Evolutionary conservation across 1,140 invertebrate species (phyloP), one percentile per base, ranked within the genome.

Genomic region (Orius laevigatus): DNA sequence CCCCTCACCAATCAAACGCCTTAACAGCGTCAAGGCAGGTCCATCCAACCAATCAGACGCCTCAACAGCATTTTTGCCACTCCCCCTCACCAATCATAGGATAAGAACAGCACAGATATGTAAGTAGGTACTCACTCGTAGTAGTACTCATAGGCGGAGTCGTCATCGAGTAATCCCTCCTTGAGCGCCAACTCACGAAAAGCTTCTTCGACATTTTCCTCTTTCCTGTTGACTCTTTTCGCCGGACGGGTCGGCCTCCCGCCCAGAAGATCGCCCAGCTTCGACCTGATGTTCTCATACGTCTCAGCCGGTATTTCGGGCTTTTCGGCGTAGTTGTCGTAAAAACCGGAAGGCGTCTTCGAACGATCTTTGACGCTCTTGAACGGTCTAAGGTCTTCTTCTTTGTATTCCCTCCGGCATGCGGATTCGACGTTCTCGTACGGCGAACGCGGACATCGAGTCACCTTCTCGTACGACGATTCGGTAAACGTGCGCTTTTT

Each of bases 361-460:
- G 43, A 32, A 2, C 43, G 3, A 10, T 32, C n/a, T 3, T 15
- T 16, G 9, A 6, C 4, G 4, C 15, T n/a, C 18, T 31, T 31
- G 9, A 2, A 10, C 5, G 43, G 19, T 9, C 20, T 31, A 3
- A 25, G 25, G n/a, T 19, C 9, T n/a, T 45, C 43, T 45, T 45
- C 43, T 32, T 45, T 19, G n/a, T 45, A 45, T 45, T 45, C 43
- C 32, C 25, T 20, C 2, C 25, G 20, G n/a, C 2, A 32, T 2
- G 43, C 25, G 11, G 43, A 45, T 18, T 32, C 43, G 18, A 45
- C 43, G 25, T 45, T 45, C 32, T 45, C n/a, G 25, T 45, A 45
- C 3, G 43, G 43, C 6, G 43, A 31, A 25, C 32, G n/a, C 2
- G 43, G 32, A 32, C 43, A 10, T 25, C 43, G 3, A 4, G 20